These are phyloP conservation scores for Apoderus coryli DNA, from an alignment of 2,888 invertebrate genomes.

Conservation along the genomic window DNA sequence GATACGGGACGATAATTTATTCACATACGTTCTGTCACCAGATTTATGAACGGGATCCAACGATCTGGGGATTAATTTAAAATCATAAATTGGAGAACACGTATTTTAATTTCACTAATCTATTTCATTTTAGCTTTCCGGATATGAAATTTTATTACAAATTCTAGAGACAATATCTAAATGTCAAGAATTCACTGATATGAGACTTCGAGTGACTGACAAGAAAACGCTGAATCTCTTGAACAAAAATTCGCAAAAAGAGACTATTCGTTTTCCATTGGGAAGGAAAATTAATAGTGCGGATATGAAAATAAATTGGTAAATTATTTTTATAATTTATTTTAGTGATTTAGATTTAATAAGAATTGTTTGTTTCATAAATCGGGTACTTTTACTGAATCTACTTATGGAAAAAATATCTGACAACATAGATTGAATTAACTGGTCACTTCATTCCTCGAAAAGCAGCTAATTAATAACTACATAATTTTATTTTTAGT, in stretches of 20 bases:
- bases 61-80: too few species aligned
- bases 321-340: slow-evolving; percentile 21
- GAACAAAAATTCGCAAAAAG: slow-evolving; percentile 43
- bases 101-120: too few species aligned
- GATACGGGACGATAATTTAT: too few species aligned
- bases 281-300: slow-evolving; percentile 53
- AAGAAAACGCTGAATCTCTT: slow-evolving; percentile 52
- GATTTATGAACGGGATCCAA: too few species aligned
- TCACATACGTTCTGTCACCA: too few species aligned
- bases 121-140: slow-evolving; percentile 36
- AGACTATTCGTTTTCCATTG: slow-evolving; percentile 52
- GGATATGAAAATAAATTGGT: slow-evolving; percentile 68
- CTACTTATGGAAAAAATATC: too few species aligned
- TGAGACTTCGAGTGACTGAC: slow-evolving; percentile 53
- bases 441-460: too few species aligned
- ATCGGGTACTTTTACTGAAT: too few species aligned
- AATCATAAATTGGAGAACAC: too few species aligned
- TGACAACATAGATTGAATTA: too few species aligned
- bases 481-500: slow-evolving; percentile 32
- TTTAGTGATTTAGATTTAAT: not conserved
- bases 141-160: slow-evolving; percentile 40
- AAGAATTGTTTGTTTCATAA: too few species aligned
- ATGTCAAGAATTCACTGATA: slow-evolving; percentile 53
- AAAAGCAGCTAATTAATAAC: too few species aligned
- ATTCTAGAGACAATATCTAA: slow-evolving; percentile 41